Evolutionary conservation across 35 echinoderm and acorn worm species (phyloP).

Genomic region (Diadema setosum): DNA sequence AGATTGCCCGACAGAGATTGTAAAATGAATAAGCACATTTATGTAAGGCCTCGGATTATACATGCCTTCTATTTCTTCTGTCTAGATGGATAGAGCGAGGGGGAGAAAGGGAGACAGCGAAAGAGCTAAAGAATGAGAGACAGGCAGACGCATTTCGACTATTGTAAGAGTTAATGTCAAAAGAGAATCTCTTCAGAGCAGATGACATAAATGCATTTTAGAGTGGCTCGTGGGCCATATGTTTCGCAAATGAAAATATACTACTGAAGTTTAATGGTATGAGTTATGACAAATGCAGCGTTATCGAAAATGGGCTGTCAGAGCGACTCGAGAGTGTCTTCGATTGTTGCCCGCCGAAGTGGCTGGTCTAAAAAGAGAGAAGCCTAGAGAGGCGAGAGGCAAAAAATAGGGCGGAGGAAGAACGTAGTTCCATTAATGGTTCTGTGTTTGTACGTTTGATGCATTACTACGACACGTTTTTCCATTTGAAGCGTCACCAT

Average conservation of each 20-base stretch:
- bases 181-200: neutral
- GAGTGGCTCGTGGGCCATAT: neutral
- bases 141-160: too few relatives aligned
- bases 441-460: slow-evolving; percentile 22
- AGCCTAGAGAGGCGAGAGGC: neutral
- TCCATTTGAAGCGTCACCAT: slow-evolving; percentile 22
- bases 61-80: too few relatives aligned
- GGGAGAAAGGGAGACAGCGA: too few relatives aligned
- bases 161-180: too few relatives aligned
- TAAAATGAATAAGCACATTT: too few relatives aligned
- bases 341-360: neutral
- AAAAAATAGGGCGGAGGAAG: neutral
- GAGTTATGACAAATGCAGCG: slow-evolving; percentile 13
- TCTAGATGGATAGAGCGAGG: too few relatives aligned
- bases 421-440: slow-evolving; percentile 18
- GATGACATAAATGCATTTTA: slow-evolving; percentile 12
- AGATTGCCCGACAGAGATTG: too few relatives aligned
- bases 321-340: neutral
- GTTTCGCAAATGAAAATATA: slow-evolving; percentile 15
- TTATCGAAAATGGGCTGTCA: slow-evolving; percentile 14
- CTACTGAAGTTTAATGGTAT: slow-evolving; percentile 11
- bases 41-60: too few relatives aligned
- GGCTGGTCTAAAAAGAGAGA: slow-evolving; percentile 1
- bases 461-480: neutral
- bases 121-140: too few relatives aligned